Percentiles rank a stretch among this genome's conserved stretches.
Conservation (phyloP, 1,140 invertebrate species). For the Eriocheir sinensis region DNA sequence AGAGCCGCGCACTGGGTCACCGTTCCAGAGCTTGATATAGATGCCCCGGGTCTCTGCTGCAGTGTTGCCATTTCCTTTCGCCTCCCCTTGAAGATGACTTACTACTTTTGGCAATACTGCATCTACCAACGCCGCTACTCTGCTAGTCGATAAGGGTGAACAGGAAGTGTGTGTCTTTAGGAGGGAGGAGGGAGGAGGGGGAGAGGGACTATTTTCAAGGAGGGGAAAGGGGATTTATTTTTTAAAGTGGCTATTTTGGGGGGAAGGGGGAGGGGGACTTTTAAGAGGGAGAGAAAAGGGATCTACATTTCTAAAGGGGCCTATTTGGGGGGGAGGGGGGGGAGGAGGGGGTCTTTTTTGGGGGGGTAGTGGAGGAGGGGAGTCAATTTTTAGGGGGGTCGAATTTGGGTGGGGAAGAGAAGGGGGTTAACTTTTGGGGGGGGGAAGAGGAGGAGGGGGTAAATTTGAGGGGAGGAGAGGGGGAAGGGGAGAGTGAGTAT, state of each 20-base stretch:
- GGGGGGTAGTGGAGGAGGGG: too few species aligned
- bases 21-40: not conserved
- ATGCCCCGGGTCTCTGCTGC: not conserved
- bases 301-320: not conserved
- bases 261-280: too few species aligned
- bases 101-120: not conserved
- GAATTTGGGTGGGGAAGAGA: not conserved
- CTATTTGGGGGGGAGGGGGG: too few species aligned
- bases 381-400: not conserved
- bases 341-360: not conserved
- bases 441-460: not conserved
- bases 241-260: not conserved
- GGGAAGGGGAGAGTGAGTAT: too few species aligned
- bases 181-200: too few species aligned
- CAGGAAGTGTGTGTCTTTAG: too few species aligned
- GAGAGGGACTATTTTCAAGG: too few species aligned
- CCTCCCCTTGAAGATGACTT: not conserved
- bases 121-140: too few species aligned
- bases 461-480: not conserved
- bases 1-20: not conserved
- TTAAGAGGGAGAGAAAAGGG: too few species aligned
- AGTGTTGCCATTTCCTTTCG: not conserved
- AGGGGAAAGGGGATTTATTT: too few species aligned
- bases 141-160: too few species aligned
- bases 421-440: too few species aligned